Base-by-base conservation (phyloP, 1,140 invertebrate species). In the Pygmarrhopalites habei region DNA sequence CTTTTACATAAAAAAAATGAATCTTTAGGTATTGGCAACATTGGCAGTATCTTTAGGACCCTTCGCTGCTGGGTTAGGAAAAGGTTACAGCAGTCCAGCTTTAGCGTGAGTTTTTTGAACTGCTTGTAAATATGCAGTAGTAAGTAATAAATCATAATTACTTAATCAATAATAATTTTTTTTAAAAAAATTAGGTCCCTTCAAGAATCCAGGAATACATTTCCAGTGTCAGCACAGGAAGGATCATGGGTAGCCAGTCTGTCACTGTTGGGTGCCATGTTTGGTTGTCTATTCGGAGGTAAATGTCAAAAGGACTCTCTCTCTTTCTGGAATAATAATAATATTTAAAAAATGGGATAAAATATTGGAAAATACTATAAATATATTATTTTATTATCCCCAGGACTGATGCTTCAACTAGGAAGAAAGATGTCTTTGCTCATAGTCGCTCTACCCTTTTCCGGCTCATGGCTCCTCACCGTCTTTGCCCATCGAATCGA, bases 221-320 rank as follows among this genome's bases (percentile, higher is more conserved):
- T 68, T 39, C 60, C 55, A 58, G 66, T 67, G 2, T 64, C 66
- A 25, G 52, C 64, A 43, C 68, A 68, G 74, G 83, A 89, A 74
- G 87, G 86, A 3, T 88, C 86, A 44, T 90, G 87, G 88, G 82
- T 90, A 10, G 87, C 87, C 14, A 88, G 86, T 64, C 75, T 89
- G 43, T 88, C 86, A 56, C 81, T 90, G 71, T 77, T 89, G 43
- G 87, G 86, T 73, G 87, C 87, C 10, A 81, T 89, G 65, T 84
- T 89, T 69, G 87, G 87, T 39, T 58, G 62, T 41, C 44, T 64
- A 15, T 64, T 64, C 46, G 62, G 62, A 17, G 62, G n/a, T n/a
- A n/a, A n/a, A n/a, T n/a, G n/a, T n/a, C n/a, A n/a, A n/a, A n/a
- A n/a, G n/a, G n/a, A n/a, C n/a, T n/a, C n/a, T n/a, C n/a, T n/a